Evolutionary conservation across 2,888 invertebrate species (phyloP), one percentile per base, ranked within the genome.

Genomic region (Ligdia adustata): DNA sequence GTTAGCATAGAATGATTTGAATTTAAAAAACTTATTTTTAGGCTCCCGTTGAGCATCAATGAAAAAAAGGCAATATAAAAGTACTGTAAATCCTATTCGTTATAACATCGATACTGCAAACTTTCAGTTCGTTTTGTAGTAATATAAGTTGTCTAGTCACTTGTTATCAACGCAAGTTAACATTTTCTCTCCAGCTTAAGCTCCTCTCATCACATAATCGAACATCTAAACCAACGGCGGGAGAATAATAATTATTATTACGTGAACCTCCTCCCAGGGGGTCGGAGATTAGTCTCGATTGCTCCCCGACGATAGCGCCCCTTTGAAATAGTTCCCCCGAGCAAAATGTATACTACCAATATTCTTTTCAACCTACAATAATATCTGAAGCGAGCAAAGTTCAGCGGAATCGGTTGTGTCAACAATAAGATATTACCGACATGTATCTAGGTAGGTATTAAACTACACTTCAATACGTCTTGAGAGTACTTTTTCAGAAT

Each of bases 261-360:
- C 63, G 67, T 67, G 68, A 64, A n/a, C n/a, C n/a, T n/a, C 62
- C 72, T 59, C 63, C 72, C 76, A 67, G 40, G 38, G 58, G 66
- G 70, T 57, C 43, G 48, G 60, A 72, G 70, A 76, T 78, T 74
- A 75, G 71, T 60, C 54, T 58, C 55, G 66, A 70, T 66, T 65
- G 65, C 68, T 59, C 54, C 52, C 54, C 48, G 57, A 50, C 65
- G 54, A 67, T 62, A 54, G 62, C 48, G 52, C 46, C 50, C n/a
- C n/a, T n/a, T n/a, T n/a, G 49, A 44, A 42, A 20, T 48, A 48
- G 32, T 47, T 47, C 26, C 37, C 29, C 13, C 20, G 11, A 33
- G 33, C 14, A 7, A 14, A 22, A 20, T 29, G 28, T 27, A 3
- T 41, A 24, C 9, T 43, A 44, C 43, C 37, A 52, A 49, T 55